phyloP scores from a whole-genome alignment of 92 coral and sea anemone species.

The Diadumene lineata region DNA sequence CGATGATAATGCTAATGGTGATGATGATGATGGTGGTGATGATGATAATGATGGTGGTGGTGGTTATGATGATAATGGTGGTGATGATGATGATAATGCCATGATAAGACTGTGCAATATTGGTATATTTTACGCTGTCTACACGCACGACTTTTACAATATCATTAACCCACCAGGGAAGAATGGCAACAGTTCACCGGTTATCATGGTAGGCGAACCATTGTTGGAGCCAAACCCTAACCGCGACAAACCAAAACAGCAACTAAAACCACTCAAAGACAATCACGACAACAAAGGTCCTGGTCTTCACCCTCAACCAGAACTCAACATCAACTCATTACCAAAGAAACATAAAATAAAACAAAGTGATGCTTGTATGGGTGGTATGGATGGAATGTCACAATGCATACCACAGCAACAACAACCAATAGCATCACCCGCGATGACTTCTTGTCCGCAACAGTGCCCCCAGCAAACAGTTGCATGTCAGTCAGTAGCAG shows the following conservation, averaged over 20 bases:
- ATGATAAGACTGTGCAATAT: too few relatives aligned
- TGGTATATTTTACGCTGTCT: too few relatives aligned
- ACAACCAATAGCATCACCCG: background rate
- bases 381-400: conserved; percentile 9
- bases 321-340: background rate
- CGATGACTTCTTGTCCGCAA: conserved; percentile 14
- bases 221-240: background rate
- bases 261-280: background rate
- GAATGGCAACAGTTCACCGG: background rate
- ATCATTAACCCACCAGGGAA: background rate
- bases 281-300: background rate
- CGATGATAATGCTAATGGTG: background rate
- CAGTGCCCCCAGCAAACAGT: conserved; percentile 13
- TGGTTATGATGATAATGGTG: background rate
- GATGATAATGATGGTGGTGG: background rate
- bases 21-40: background rate
- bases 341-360: conserved; percentile 3
- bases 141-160: too few relatives aligned
- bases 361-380: conserved; percentile 6
- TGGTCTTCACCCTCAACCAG: background rate
- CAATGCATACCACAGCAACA: background rate
- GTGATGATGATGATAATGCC: too few relatives aligned
- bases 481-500: conserved; percentile 9
- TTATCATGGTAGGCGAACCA: background rate
- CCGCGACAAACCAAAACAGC: background rate